A percentile compares a stretch with the other conserved stretches of the same genome.
Evolutionary conservation across 2,113 vertebrate genomes (phyloP).

Genomic region (Tautogolabrus adspersus): DNA sequence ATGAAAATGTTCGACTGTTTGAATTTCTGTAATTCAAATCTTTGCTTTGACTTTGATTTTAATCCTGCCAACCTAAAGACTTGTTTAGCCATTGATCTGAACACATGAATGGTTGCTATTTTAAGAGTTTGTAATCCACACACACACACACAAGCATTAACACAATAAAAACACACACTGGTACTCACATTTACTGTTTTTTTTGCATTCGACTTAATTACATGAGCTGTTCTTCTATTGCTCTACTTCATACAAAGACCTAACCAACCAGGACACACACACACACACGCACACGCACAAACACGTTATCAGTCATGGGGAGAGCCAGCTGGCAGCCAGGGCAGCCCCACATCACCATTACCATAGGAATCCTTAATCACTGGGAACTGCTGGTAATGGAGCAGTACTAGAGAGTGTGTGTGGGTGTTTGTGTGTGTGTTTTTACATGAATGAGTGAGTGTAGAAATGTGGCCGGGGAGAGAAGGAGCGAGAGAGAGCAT

Average conservation of each 20-base stretch:
- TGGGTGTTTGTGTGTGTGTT: constrained; percentile 10
- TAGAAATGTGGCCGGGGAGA: constrained; percentile 26
- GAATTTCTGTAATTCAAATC: no score
- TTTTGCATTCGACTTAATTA: constrained; percentile 64
- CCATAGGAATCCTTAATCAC: constrained; percentile 62
- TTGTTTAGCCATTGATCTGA: no score
- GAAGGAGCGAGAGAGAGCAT: not conserved
- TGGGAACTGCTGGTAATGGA: constrained; percentile 46
- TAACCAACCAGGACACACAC: constrained; percentile 8
- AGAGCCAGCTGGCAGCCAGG: constrained; percentile 66
- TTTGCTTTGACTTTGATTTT: no score
- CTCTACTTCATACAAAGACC: constrained; percentile 15
- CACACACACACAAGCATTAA: not conserved
- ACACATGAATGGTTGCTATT: no score
- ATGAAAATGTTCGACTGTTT: no score
- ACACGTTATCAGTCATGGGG: constrained; percentile 51
- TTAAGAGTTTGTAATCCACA: no score
- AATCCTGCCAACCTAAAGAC: no score
- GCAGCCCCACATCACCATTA: constrained; percentile 65
- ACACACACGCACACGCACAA: not conserved
- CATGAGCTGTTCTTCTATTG: constrained; percentile 59
- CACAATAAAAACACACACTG: constrained; percentile 47
- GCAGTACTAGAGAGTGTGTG: constrained; percentile 25
- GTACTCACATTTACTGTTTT: not conserved
- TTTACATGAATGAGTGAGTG: constrained; percentile 37